Evolutionary conservation across 2,113 vertebrate genomes (phyloP).

Genomic region (Oophaga pumilio): DNA sequence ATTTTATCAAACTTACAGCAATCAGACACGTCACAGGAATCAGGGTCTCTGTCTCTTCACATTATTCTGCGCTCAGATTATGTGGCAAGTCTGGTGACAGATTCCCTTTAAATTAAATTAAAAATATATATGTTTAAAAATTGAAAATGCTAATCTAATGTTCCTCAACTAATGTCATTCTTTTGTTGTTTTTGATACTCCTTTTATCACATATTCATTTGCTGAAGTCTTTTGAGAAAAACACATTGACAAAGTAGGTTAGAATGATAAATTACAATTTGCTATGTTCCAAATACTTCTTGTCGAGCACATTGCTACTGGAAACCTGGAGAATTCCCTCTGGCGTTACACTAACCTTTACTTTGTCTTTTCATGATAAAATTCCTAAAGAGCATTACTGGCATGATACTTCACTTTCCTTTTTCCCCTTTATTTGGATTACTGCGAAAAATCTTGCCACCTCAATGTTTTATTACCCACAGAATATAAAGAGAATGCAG

Average conservation of each 20-base stretch:
- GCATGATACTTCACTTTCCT: neutral
- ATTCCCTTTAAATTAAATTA: neutral
- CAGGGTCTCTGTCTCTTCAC: too few relatives aligned
- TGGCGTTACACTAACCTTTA: neutral
- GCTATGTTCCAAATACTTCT: neutral
- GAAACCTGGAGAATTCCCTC: neutral
- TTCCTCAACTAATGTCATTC: neutral
- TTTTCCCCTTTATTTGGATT: neutral
- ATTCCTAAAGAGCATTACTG: neutral
- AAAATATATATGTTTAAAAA: neutral
- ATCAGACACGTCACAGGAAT: too few relatives aligned
- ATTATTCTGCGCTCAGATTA: too few relatives aligned
- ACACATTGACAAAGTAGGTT: constrained; percentile 1
- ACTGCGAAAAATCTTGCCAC: neutral
- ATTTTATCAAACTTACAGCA: too few relatives aligned
- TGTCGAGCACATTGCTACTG: neutral
- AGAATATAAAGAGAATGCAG: neutral
- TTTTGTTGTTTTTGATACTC: neutral
- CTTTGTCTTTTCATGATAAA: neutral
- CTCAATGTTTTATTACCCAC: neutral
- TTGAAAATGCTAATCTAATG: neutral
- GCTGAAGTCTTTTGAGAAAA: neutral
- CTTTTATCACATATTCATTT: neutral
- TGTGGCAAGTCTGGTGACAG: neutral
- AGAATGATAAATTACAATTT: neutral